Conservation (phyloP, 2,888 invertebrate genomes). For the Hymenopus coronatus region DNA sequence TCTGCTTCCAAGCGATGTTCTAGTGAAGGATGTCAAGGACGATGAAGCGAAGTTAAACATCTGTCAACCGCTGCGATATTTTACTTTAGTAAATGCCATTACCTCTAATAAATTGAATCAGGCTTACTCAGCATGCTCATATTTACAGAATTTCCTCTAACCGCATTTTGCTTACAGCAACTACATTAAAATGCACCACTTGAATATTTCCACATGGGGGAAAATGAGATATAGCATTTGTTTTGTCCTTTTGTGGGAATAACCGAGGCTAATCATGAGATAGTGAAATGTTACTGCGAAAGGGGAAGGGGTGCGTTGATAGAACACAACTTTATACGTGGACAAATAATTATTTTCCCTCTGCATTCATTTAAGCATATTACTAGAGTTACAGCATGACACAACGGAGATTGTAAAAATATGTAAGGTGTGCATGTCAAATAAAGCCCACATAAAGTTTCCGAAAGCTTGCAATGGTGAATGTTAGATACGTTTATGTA, state of each 20-base stretch:
- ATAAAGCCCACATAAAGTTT: too few species aligned
- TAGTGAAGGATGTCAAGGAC: neutral
- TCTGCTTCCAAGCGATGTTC: neutral
- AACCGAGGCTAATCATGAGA: neutral
- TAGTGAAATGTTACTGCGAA: neutral
- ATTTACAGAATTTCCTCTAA: neutral
- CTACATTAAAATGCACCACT: neutral
- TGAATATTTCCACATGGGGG: neutral
- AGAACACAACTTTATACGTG: neutral
- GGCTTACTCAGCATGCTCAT: neutral
- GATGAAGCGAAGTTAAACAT: neutral
- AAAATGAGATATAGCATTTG: neutral
- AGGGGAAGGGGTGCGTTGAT: neutral
- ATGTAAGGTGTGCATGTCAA: too few species aligned
- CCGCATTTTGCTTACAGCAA: neutral
- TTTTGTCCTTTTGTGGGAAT: neutral
- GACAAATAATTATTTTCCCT: neutral
- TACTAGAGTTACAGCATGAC: neutral
- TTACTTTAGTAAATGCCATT: neutral
- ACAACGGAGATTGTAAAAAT: too few species aligned
- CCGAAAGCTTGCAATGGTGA: too few species aligned
- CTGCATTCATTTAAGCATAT: neutral
- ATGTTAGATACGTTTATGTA: too few species aligned
- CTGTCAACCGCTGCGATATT: neutral
- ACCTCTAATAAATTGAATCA: neutral